Evolutionary conservation across 2,797 vertebrate species (phyloP).

Genomic region (Champsocephalus gunnari): DNA sequence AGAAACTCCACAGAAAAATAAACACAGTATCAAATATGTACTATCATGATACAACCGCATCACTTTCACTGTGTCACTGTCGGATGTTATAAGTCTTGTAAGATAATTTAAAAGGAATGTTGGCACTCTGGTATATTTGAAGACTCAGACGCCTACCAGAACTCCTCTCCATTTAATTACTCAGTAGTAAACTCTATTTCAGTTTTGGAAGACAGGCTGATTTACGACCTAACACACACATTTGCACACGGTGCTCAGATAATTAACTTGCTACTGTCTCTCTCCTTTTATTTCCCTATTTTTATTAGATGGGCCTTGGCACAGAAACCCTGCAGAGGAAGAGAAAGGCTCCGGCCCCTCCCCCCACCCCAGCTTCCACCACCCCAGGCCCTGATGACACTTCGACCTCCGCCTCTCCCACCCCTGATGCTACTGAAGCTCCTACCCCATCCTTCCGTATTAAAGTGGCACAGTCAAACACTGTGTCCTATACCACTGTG

Average conservation of each 20-base stretch:
- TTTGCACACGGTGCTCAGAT: conserved; percentile 40
- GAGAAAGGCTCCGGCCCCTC: conserved; percentile 90
- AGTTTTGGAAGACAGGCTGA: conserved; percentile 59
- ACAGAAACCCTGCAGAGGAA: conserved; percentile 91
- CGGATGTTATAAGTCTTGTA: conserved; percentile 45
- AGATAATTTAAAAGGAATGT: conserved; percentile 70
- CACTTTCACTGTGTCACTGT: conserved; percentile 37
- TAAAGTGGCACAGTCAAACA: conserved; percentile 38
- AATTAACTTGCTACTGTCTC: conserved; percentile 54
- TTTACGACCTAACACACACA: conserved; percentile 55
- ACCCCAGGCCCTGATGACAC: conserved; percentile 57
- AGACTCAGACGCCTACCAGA: conserved; percentile 58
- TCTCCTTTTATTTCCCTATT: conserved; percentile 38
- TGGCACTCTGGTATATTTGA: conserved; percentile 57
- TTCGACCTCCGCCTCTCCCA: conserved; percentile 63
- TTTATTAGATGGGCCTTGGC: conserved; percentile 81
- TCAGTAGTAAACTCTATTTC: conserved; percentile 58
- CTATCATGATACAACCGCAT: conserved; percentile 32
- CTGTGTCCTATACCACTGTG: conserved; percentile 27
- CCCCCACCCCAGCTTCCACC: conserved; percentile 79
- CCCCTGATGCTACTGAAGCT: conserved; percentile 59
- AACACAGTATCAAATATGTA: conserved; percentile 9
- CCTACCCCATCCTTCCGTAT: conserved; percentile 37
- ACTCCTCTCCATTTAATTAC: conserved; percentile 74
- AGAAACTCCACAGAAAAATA: conserved; percentile 27